Conservation (phyloP, 2,888 invertebrate genomes). For the Chymomyza amoena region DNA sequence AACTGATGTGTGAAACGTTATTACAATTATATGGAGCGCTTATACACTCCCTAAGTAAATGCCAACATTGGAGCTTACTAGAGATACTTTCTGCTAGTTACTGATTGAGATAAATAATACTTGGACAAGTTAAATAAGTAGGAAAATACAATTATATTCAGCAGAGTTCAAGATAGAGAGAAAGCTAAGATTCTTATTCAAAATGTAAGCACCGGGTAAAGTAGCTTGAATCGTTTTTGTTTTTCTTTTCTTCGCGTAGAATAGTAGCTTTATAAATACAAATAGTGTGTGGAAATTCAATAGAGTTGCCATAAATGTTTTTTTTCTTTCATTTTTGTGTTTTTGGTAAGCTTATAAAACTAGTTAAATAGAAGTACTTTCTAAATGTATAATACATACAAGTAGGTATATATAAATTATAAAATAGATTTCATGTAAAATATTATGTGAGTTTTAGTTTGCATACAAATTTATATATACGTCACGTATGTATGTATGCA, state of each 20-base stretch:
- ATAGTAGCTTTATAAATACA: background rate
- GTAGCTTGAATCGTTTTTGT: constrained; percentile 30
- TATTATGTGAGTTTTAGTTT: constrained; percentile 58
- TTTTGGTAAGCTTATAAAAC: constrained; percentile 63
- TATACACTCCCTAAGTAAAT: constrained; percentile 50
- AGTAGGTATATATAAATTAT: constrained; percentile 67
- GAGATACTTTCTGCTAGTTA: constrained; percentile 35
- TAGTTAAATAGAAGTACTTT: constrained; percentile 67
- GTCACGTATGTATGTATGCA: constrained; percentile 34
- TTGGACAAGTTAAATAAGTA: constrained; percentile 51
- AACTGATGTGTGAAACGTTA: constrained; percentile 4
- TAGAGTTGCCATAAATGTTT: constrained; percentile 40
- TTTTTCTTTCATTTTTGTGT: constrained; percentile 19
- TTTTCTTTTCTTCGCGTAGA: constrained; percentile 4
- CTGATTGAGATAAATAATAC: constrained; percentile 70
- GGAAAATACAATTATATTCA: constrained; percentile 60
- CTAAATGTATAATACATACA: constrained; percentile 70
- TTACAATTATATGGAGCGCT: background rate
- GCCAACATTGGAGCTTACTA: constrained; percentile 62
- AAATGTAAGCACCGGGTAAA: constrained; percentile 58
- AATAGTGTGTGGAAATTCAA: constrained; percentile 39
- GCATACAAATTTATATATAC: constrained; percentile 41
- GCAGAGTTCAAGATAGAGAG: constrained; percentile 34
- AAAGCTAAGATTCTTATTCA: constrained; percentile 25
- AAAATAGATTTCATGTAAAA: constrained; percentile 70